Evolutionary conservation across 2,888 invertebrate species (phyloP).

Genomic region (Drosophila peninsularis): DNA sequence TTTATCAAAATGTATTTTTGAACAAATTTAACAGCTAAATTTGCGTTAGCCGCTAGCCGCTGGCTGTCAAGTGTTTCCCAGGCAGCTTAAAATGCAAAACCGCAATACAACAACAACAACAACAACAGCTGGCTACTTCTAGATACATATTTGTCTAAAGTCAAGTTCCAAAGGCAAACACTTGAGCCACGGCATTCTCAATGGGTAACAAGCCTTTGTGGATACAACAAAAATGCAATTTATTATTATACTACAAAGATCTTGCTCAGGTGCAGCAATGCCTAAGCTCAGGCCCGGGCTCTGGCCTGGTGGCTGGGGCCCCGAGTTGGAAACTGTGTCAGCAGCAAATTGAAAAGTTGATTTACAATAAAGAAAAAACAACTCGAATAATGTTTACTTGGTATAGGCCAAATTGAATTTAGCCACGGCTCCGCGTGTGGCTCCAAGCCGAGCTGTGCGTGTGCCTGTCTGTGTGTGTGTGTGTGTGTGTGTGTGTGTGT

Average conservation of each 20-base stretch:
- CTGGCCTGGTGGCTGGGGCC: conserved; percentile 5
- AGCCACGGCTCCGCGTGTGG: conserved; percentile 59
- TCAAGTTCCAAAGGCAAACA: conserved; percentile 48
- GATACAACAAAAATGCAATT: conserved; percentile 62
- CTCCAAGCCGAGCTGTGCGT: conserved; percentile 20
- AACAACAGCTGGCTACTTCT: conserved; percentile 36
- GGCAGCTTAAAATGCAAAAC: conserved; percentile 54
- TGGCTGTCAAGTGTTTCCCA: conserved; percentile 59
- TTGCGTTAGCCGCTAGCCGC: conserved; percentile 39
- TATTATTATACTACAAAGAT: conserved; percentile 50
- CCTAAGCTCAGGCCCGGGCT: conserved; percentile 15
- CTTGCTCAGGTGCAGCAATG: conserved; percentile 65
- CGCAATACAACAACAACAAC: conserved; percentile 18
- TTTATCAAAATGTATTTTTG: conserved; percentile 68
- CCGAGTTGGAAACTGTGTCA: conserved; percentile 70
- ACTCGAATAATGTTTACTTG: conserved; percentile 49
- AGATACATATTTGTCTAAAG: conserved; percentile 49
- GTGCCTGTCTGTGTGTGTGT: background rate
- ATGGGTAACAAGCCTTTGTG: conserved; percentile 50
- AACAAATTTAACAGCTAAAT: conserved; percentile 69
- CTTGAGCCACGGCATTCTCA: conserved; percentile 46
- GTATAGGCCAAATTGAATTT: conserved; percentile 66
- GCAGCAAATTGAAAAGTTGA: conserved; percentile 77
- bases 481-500: background rate
- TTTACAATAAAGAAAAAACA: conserved; percentile 55